Evolutionary conservation across 2,113 vertebrate genomes (phyloP), one percentile per base, ranked within the genome.

Genomic region (Ictalurus punctatus): DNA sequence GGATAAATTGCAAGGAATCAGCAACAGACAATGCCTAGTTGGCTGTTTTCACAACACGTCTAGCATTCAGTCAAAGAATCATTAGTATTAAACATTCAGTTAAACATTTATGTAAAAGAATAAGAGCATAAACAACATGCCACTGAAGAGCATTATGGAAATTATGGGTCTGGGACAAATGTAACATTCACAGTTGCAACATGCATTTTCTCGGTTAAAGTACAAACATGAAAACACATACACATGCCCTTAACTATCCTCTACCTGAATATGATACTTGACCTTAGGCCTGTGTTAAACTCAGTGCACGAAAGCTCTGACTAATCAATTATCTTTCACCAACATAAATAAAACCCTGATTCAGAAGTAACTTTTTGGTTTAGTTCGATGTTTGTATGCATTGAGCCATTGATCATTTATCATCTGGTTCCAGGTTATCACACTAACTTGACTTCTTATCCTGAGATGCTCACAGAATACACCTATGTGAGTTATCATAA

Each of bases 111-210:
- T 44, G 34, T 59, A 2, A 14, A 58, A 17, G 54, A 40, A 58
- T 37, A 52, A 58, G 16, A 54, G 16, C 44, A 86, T 19, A 56
- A n/a, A 40, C 16, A 73, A 37, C 65, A 21, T 3, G 12, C 13
- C 27, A 23, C 9, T 65, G 59, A 34, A 9, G 25, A 81, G 86
- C 30, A 56, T 21, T 61, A 56, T 87, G 86, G 16, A 87, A 37
- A 69, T 69, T 67, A 81, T 21, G 54, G 16, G 14, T 34, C 54
- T 27, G 8, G 25, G 6, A 81, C 27, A 81, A 81, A 19, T 56
- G 27, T 81, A n/a, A 80, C 52, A 82, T 82, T 82, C 54, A 82
- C 56, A 58, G 16, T 58, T 56, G 52, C 23, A 78, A 48, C 74
- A 78, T 19, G 23, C 44, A 80, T 56, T 80, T n/a, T n/a, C 78